A percentile compares a stretch with the other conserved stretches of the same genome.
Evolutionary conservation across 2,888 invertebrate genomes (phyloP).

Genomic region (Lithophane leautieri): DNA sequence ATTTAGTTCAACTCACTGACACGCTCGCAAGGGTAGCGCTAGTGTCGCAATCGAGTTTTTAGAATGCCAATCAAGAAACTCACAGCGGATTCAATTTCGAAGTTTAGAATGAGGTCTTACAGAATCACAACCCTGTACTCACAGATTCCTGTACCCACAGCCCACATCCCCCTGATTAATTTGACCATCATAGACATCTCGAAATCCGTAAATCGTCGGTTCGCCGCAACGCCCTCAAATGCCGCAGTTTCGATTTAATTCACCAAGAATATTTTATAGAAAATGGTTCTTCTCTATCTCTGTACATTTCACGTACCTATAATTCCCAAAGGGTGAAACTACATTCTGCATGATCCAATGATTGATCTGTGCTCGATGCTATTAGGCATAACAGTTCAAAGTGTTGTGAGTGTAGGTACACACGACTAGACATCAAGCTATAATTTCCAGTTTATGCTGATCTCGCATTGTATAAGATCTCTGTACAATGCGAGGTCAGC

Average conservation of each 20-base stretch:
- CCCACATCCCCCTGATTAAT: not conserved
- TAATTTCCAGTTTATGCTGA: too few species aligned
- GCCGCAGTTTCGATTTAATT: constrained; percentile 25
- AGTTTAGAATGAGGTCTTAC: too few species aligned
- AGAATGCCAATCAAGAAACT: too few species aligned
- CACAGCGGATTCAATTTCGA: too few species aligned
- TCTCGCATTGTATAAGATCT: too few species aligned
- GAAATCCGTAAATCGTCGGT: not conserved
- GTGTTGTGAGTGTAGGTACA: not conserved
- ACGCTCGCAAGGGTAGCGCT: too few species aligned
- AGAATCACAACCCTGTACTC: too few species aligned
- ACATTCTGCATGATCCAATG: constrained; percentile 1
- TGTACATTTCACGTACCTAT: not conserved
- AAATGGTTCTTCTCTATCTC: not conserved
- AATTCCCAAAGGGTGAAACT: not conserved
- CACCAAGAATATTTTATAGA: constrained; percentile 8
- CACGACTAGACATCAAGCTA: too few species aligned
- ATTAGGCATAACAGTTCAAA: constrained; percentile 13
- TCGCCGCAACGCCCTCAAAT: constrained; percentile 24
- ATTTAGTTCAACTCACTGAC: too few species aligned
- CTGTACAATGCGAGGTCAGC: too few species aligned
- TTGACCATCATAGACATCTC: not conserved
- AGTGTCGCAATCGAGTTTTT: too few species aligned
- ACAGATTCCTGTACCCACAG: not conserved
- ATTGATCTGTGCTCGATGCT: constrained; percentile 1